Evolutionary conservation across 2,113 vertebrate species (phyloP).

Genomic region (Serinus canaria): DNA sequence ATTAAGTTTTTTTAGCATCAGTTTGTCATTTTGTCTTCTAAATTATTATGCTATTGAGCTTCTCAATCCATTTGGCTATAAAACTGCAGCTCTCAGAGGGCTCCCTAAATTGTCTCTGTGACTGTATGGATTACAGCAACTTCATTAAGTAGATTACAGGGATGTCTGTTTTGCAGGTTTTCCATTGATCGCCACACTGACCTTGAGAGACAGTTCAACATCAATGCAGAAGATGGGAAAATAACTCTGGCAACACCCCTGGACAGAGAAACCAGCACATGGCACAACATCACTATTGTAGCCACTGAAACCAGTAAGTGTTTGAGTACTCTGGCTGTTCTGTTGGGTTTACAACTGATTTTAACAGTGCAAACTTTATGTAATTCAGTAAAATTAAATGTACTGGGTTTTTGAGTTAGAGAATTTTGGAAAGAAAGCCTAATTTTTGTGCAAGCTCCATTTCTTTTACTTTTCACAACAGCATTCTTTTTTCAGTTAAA

Average conservation of each 20-base stretch:
- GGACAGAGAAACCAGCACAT: constrained; percentile 91
- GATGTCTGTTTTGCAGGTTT: constrained; percentile 83
- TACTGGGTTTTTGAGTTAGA: neutral
- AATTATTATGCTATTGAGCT: constrained; percentile 57
- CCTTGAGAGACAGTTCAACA: constrained; percentile 97
- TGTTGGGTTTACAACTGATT: neutral
- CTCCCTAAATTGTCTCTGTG: constrained; percentile 22
- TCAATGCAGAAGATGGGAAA: constrained; percentile 93
- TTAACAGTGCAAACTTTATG: neutral
- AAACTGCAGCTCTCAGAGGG: constrained; percentile 36
- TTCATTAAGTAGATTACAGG: constrained; percentile 51
- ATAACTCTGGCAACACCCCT: constrained; percentile 93
- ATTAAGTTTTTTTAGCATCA: constrained; percentile 68
- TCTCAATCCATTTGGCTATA: constrained; percentile 55
- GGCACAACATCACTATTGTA: constrained; percentile 98
- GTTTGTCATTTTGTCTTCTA: constrained; percentile 66
- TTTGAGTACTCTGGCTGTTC: neutral
- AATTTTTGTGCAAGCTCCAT: neutral
- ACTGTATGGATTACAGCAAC: constrained; percentile 12
- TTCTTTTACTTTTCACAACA: neutral
- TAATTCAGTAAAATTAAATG: neutral
- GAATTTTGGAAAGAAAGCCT: neutral
- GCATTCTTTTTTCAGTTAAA: neutral
- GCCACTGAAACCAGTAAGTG: constrained; percentile 96
- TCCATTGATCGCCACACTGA: constrained; percentile 98